Base-by-base conservation (phyloP, 2,113 vertebrate genomes). In the Sylvietta virens region DNA sequence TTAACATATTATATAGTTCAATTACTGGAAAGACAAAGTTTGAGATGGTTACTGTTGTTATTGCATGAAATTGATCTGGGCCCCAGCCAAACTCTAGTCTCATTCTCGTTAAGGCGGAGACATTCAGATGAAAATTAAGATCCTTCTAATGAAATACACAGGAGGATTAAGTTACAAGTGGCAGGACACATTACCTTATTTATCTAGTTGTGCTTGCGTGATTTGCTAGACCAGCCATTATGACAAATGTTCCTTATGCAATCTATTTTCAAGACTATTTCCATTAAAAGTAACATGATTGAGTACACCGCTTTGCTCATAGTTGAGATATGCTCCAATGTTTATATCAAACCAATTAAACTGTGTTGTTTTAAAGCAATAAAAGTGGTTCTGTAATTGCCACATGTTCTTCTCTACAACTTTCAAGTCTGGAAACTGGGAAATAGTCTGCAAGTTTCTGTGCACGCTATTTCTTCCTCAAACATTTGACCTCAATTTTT, bases 221-320 rank as follows among this genome's bases (percentile, higher is more conserved):
- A 84, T 81, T 92, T 95, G 96, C 92, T 97, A 90, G 86, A 73
- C 92, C 89, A 96, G 86, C 76, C 92, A 78, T 92, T 73, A 94
- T 95, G 94, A 97, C 85, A 76, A 62, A 81, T 50, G 69, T 91
- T 97, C 90, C 89, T 91, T 94, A 77, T 5, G 12, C 93, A 93
- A 66, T 71, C 33, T 60, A 42, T 91, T 96, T 96, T 81, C 91
- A 95, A 95, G 95, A 96, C 73, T 81, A 81, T 95, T 98, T 97
- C 82, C 89, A 96, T 95, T 96, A 91, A 97, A 97, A 97, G 81
- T 90, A 92, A 88, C 81, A 80, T 94, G 96, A 97, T 58, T 97
- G 95, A 92, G 71, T 95, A 51, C 11, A 33, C 50, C 73, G 82
- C 80, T 77, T 94, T 95, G 76, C 81, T 97, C 73, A 79, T 72